Conservation (phyloP, 1,140 invertebrate species). For the Cotesia vestalis region DNA sequence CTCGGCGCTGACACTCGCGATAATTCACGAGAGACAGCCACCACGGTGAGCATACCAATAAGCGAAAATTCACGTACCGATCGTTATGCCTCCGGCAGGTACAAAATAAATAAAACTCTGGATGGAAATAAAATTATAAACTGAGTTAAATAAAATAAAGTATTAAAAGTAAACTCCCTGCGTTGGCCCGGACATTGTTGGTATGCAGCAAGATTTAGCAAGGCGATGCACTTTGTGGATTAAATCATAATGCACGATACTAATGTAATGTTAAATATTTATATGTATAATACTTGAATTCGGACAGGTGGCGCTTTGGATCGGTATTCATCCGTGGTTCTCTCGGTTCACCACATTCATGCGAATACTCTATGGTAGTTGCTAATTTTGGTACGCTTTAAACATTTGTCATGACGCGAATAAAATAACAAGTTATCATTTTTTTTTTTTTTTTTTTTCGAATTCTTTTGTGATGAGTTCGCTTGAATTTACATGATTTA, state of each 20-base stretch:
- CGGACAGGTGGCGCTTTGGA: constrained; percentile 40
- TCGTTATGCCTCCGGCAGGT: constrained; percentile 23
- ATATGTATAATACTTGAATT: constrained; percentile 11
- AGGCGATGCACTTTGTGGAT: constrained; percentile 24
- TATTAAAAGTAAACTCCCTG: constrained; percentile 4
- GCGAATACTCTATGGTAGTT: constrained; percentile 36
- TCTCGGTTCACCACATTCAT: constrained; percentile 32
- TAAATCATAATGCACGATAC: constrained; percentile 41
- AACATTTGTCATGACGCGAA: constrained; percentile 41
- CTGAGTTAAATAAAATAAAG: not conserved
- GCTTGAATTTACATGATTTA: too few species aligned
- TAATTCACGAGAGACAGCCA: constrained; percentile 56
- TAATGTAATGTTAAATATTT: constrained; percentile 10
- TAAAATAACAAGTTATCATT: not conserved
- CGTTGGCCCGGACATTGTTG: not conserved
- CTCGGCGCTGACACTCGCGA: constrained; percentile 52
- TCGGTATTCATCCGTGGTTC: constrained; percentile 42
- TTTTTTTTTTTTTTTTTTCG: not conserved
- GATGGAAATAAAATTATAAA: not conserved
- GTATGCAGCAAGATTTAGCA: constrained; percentile 23
- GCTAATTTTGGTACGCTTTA: constrained; percentile 36
- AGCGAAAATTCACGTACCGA: constrained; percentile 50
- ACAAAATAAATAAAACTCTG: constrained; percentile 45
- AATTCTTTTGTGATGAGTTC: not conserved
- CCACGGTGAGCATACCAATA: constrained; percentile 57